Evolutionary conservation across 2,888 invertebrate genomes (phyloP), one percentile per base, ranked within the genome.

Genomic region (Phyllotreta cruciferae): DNA sequence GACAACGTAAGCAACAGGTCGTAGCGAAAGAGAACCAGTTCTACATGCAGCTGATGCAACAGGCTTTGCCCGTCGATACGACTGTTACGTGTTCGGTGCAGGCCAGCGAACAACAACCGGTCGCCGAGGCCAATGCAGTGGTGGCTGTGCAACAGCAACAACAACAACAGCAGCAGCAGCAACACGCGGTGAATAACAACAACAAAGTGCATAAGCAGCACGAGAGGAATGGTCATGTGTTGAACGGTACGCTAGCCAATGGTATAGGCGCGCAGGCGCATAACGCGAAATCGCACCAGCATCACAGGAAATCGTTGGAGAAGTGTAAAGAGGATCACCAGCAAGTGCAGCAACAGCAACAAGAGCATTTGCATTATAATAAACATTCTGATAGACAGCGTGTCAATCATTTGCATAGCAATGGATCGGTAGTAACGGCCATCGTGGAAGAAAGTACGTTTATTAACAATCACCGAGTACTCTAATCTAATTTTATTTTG

Each of bases 21-120:
- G 96, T 98, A 73, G 91, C 95, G 69, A 93, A 92, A 82, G 94
- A 95, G 83, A 97, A 97, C 83, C 93, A 95, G 82, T 95, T 96
- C 84, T 96, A 96, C 82, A 89, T 93, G 85, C 93, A 95, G 82
- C 85, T 97, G 74, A 85, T 97, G 84, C 90, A 92, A 77, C 92
- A 96, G 82, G 96, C 97, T 73, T 83, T 97, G 80, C 96, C 96
- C 50, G 84, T 87, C 41, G 82, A 77, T 66, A 71, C 78, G 64
- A 66, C 76, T 53, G 9, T 62, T 55, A 47, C 60, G 14, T 24
- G 39, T 13, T 35, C 57, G 3, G 38, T 56, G 5, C 70, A 71
- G 45, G 68, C 68, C 47, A 58, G 45, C 10, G 71, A 67, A 50
- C 63, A 62, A 57, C 56, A 62, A 47, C 50, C 67, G 36, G n/a